Percentiles rank a stretch among this genome's conserved stretches.
Conservation (phyloP, 2,888 invertebrate genomes). For the Cataglyphis cursor region DNA sequence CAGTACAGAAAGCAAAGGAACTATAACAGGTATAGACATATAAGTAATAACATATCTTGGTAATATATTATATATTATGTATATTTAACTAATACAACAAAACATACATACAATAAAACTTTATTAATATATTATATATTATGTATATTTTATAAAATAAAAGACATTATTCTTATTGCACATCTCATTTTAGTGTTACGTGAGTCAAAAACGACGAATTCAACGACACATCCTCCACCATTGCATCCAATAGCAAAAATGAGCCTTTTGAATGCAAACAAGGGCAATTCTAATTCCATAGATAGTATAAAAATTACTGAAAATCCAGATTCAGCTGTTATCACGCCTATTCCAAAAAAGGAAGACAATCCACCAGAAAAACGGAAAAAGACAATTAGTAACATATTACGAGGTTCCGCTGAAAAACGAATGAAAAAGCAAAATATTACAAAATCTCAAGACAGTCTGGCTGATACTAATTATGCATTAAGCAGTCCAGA, state of each 20-base stretch:
- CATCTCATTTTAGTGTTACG: constrained; percentile 79
- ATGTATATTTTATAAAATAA: background rate
- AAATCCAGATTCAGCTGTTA: constrained; percentile 85
- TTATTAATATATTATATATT: too few relatives aligned
- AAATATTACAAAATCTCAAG: constrained; percentile 81
- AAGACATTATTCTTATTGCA: background rate
- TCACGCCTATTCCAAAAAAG: constrained; percentile 85
- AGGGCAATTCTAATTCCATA: constrained; percentile 78
- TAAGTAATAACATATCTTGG: background rate
- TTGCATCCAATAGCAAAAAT: constrained; percentile 85
- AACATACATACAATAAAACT: too few relatives aligned
- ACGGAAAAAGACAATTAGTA: constrained; percentile 83
- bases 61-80: background rate
- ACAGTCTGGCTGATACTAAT: constrained; percentile 80
- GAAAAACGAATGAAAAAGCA: constrained; percentile 84
- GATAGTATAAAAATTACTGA: constrained; percentile 86
- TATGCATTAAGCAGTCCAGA: constrained; percentile 83
- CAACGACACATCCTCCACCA: constrained; percentile 84
- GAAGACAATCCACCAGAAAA: constrained; percentile 82
- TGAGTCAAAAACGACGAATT: constrained; percentile 84
- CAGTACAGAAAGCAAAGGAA: constrained; percentile 88
- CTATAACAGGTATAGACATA: constrained; percentile 88
- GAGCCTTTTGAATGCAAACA: constrained; percentile 80
- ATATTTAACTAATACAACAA: too few relatives aligned
- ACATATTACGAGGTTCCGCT: constrained; percentile 81